Conservation (phyloP, 1,140 invertebrate species). For the Notospermus geniculatus region DNA sequence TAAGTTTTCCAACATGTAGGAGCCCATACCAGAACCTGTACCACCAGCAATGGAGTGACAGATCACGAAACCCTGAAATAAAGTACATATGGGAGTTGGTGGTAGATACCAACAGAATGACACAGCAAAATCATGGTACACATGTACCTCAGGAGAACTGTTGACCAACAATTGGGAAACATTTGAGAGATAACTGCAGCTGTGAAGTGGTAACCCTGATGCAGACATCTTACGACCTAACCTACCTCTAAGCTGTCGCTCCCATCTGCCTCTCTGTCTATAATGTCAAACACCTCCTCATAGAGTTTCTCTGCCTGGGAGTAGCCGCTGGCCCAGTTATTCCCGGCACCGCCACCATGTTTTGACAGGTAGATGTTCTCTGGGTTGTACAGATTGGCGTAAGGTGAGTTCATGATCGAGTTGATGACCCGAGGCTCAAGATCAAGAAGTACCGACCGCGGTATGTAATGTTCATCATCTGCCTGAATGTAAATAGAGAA, state of each 20-base stretch:
- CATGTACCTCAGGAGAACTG: too few species aligned
- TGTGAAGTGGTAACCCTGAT: background rate
- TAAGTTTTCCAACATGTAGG: conserved; percentile 88
- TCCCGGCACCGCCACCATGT: conserved; percentile 97
- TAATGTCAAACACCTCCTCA: conserved; percentile 98
- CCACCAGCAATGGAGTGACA: conserved; percentile 99
- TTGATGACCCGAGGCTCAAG: conserved; percentile 97
- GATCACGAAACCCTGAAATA: conserved; percentile 85
- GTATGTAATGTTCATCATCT: conserved; percentile 99
- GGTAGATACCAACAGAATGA: conserved; percentile 9
- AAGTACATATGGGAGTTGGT: conserved; percentile 10
- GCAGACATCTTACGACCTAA: conserved; percentile 1
- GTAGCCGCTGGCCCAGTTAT: conserved; percentile 98
- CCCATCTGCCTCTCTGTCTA: conserved; percentile 97
- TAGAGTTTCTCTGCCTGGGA: conserved; percentile 83
- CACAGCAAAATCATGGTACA: conserved; percentile 10
- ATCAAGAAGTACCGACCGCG: conserved; percentile 91
- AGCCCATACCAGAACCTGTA: conserved; percentile 97
- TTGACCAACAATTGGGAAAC: too few species aligned
- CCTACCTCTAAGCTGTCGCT: conserved; percentile 92
- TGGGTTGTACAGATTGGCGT: conserved; percentile 95
- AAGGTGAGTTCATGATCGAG: conserved; percentile 90
- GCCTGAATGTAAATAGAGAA: too few species aligned
- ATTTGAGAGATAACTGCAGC: too few species aligned
- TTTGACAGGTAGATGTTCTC: conserved; percentile 98